phyloP scores from a whole-genome alignment of 2,888 invertebrate species.

The Lithophane ornitopus region DNA sequence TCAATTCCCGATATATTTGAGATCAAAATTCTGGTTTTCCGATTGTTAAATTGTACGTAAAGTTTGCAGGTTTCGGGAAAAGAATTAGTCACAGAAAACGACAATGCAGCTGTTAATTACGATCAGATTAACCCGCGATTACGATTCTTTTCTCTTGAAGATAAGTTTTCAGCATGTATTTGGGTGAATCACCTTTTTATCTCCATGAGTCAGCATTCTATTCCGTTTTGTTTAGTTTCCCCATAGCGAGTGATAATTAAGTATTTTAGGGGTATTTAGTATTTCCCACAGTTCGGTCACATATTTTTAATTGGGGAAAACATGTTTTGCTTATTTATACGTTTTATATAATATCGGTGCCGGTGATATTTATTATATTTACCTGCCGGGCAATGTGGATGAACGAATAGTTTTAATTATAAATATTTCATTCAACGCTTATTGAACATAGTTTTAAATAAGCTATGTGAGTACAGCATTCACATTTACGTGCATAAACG shows the following conservation, averaged over 20 bases:
- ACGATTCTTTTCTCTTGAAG: not conserved
- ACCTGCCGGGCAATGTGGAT: constrained; percentile 5
- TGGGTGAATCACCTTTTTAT: constrained; percentile 6
- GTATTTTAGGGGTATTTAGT: no score
- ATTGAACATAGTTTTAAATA: constrained; percentile 11
- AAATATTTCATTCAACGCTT: constrained; percentile 10
- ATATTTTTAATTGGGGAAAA: constrained; percentile 18
- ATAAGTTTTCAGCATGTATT: not conserved
- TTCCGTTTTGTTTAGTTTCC: constrained; percentile 5
- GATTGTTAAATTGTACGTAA: constrained; percentile 16
- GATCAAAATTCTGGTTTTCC: constrained; percentile 12
- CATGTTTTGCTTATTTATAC: not conserved
- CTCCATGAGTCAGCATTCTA: constrained; percentile 23
- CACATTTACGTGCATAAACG: not conserved
- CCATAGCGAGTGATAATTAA: constrained; percentile 9
- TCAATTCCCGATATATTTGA: constrained; percentile 16
- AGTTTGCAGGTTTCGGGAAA: constrained; percentile 23
- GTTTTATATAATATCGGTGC: not conserved
- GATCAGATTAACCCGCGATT: not conserved
- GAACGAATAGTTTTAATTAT: constrained; percentile 15
- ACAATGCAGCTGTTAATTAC: not conserved
- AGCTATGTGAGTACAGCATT: not conserved
- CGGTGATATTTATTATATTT: constrained; percentile 18
- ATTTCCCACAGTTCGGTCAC: constrained; percentile 3
- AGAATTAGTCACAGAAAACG: not conserved